These are phyloP conservation scores for Helicorthomorpha holstii DNA, from an alignment of 1,140 invertebrate genomes.

Conservation along the genomic window DNA sequence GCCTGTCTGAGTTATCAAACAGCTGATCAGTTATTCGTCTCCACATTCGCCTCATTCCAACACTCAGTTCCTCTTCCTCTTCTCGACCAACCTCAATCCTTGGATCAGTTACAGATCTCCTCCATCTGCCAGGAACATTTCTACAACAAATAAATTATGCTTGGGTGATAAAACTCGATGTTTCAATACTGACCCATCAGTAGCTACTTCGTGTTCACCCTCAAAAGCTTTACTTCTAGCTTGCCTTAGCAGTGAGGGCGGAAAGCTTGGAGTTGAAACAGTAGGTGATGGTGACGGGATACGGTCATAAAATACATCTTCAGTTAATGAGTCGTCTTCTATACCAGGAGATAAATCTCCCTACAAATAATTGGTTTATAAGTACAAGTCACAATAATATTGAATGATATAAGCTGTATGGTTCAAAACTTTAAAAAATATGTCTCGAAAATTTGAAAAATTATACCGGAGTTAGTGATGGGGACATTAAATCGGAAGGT, in stretches of 20 bases:
- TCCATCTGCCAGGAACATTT: slow-evolving; percentile 14
- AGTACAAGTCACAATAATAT: too few relatives aligned
- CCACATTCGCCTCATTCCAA: slow-evolving; percentile 39
- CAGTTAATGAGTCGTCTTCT: slow-evolving; percentile 9
- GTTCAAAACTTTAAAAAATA: too few relatives aligned
- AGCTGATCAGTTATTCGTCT: slow-evolving; percentile 44
- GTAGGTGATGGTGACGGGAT: not conserved
- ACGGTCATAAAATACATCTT: not conserved
- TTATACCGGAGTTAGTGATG: slow-evolving; percentile 6
- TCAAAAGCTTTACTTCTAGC: too few relatives aligned
- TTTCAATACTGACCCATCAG: too few relatives aligned
- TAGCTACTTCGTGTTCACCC: too few relatives aligned
- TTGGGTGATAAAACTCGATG: too few relatives aligned
- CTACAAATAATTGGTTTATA: slow-evolving; percentile 8
- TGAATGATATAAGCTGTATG: too few relatives aligned
- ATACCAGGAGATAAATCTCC: slow-evolving; percentile 11
- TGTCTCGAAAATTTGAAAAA: too few relatives aligned
- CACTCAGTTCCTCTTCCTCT: slow-evolving; percentile 13
- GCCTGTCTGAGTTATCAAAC: slow-evolving; percentile 60
- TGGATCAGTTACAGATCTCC: slow-evolving; percentile 18
- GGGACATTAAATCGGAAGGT: slow-evolving; percentile 1
- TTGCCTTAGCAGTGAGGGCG: too few relatives aligned
- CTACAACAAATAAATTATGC: slow-evolving; percentile 8
- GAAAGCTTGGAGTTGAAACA: not conserved
- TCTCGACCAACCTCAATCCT: slow-evolving; percentile 17